Percentiles rank a stretch among this genome's conserved stretches.
These are phyloP conservation scores for Orchestia grillus DNA, from an alignment of 1,140 invertebrate genomes.

Conservation along the genomic window DNA sequence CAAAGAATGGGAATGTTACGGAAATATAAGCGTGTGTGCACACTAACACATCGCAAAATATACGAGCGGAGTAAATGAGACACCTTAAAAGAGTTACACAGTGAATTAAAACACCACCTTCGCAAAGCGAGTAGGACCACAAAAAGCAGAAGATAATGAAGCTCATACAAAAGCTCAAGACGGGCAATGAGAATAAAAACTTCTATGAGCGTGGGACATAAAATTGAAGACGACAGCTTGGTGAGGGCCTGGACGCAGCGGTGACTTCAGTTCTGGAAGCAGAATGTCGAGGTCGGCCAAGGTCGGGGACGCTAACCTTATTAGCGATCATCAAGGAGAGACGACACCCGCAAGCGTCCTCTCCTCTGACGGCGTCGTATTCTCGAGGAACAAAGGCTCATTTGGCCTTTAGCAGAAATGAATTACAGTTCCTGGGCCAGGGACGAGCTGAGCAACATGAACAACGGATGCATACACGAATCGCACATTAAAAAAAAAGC, in stretches of 20 bases:
- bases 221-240: not conserved
- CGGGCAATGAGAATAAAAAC: not conserved
- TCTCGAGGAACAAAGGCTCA: not conserved
- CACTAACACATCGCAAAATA: too few relatives aligned
- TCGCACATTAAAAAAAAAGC: not conserved
- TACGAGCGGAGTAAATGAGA: not conserved
- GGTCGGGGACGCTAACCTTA: conserved; percentile 29
- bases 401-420: not conserved
- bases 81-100: not conserved
- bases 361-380: not conserved
- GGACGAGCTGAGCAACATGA: not conserved
- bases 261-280: not conserved
- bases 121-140: not conserved
- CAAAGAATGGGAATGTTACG: not conserved
- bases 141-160: not conserved
- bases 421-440: not conserved
- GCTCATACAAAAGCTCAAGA: not conserved
- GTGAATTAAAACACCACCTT: not conserved
- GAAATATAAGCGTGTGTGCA: not conserved
- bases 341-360: not conserved
- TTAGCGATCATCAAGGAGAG: conserved; percentile 35
- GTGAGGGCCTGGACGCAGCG: not conserved
- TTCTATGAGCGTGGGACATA: not conserved
- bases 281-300: conserved; percentile 22
- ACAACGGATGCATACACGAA: not conserved